Conservation (phyloP, 2,888 invertebrate species). For the Ferrisia virgata region DNA sequence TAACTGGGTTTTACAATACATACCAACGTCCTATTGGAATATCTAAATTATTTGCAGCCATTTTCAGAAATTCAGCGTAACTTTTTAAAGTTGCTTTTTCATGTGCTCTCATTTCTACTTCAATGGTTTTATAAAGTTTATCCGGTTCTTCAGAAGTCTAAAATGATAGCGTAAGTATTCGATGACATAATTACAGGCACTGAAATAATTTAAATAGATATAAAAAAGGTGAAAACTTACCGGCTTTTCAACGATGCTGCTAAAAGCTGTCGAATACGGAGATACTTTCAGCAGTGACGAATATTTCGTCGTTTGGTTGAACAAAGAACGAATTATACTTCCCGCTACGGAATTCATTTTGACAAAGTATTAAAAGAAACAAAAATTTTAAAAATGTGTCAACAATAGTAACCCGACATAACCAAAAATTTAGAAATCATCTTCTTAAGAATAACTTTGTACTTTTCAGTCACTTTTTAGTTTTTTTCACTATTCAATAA, state of each 20-base stretch:
- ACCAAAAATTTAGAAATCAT: too few species aligned
- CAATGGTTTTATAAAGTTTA: constrained; percentile 76
- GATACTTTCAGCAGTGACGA: not conserved
- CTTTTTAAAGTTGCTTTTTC: constrained; percentile 85
- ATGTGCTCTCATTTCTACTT: constrained; percentile 81
- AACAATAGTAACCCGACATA: too few species aligned
- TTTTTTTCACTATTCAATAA: not conserved
- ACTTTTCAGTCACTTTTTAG: not conserved
- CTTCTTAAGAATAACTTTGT: not conserved
- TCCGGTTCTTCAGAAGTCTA: constrained; percentile 58
- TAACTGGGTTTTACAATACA: constrained; percentile 42
- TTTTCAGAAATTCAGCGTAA: constrained; percentile 78
- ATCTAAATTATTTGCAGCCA: constrained; percentile 76
- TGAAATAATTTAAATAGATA: not conserved
- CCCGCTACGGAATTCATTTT: not conserved
- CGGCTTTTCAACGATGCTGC: not conserved
- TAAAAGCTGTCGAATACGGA: not conserved
- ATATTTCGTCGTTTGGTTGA: not conserved
- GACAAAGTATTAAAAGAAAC: not conserved
- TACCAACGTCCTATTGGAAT: constrained; percentile 67
- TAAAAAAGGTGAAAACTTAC: not conserved
- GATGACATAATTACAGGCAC: not conserved
- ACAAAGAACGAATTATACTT: not conserved
- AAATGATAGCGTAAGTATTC: not conserved
- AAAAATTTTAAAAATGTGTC: too few species aligned